phyloP scores from a whole-genome alignment of 2,888 invertebrate genomes.

The Abrostola tripartita region DNA sequence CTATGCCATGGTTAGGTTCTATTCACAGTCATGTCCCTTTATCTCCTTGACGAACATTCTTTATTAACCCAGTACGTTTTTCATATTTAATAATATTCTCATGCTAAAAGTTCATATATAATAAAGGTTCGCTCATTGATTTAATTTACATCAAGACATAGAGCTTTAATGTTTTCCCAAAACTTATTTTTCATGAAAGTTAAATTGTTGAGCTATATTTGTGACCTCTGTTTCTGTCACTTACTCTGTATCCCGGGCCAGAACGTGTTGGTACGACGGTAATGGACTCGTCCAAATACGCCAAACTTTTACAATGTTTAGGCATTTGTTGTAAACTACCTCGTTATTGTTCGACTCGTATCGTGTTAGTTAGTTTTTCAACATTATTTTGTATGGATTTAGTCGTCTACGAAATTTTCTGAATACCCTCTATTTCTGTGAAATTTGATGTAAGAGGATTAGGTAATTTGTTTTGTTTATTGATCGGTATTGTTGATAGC shows the following conservation, averaged over 20 bases:
- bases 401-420: slow-evolving; percentile 18
- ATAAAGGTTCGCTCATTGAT: too few species aligned
- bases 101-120: too few species aligned
- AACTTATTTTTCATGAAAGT: too few species aligned
- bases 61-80: too few species aligned
- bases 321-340: slow-evolving; percentile 54
- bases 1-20: too few species aligned
- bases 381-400: slow-evolving; percentile 16
- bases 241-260: slow-evolving; percentile 52
- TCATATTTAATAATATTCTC: too few species aligned
- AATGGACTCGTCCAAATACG: slow-evolving; percentile 67
- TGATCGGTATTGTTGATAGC: slow-evolving; percentile 3
- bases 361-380: slow-evolving; percentile 35
- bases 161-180: too few species aligned
- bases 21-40: too few species aligned
- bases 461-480: slow-evolving; percentile 7
- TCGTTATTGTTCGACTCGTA: slow-evolving; percentile 43
- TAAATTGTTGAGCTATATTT: too few species aligned
- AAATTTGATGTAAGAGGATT: slow-evolving; percentile 2
- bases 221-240: slow-evolving; percentile 19
- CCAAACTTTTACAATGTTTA: slow-evolving; percentile 60
- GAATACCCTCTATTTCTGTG: neutral
- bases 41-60: too few species aligned
- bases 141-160: too few species aligned
- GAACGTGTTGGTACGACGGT: slow-evolving; percentile 79